Evolutionary conservation across 2,113 vertebrate species (phyloP), one percentile per base, ranked within the genome.

Genomic region (Psophia crepitans): DNA sequence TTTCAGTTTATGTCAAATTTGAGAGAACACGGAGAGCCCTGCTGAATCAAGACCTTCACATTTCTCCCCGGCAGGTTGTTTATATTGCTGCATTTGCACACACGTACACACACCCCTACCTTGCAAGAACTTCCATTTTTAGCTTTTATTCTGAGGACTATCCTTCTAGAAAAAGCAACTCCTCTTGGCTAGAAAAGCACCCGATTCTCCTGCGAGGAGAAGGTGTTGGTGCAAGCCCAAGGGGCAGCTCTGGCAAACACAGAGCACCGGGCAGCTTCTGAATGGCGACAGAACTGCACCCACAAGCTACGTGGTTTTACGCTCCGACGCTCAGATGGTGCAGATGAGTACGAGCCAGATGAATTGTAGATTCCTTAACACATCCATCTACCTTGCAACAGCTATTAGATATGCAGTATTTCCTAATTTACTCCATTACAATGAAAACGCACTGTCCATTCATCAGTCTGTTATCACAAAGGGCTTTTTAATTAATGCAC

Each of bases 61-160:
- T 51, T 92, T 90, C 91, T 79, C 85, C 49, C 22, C 60, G 54
- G 89, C 54, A 5, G 3, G 41, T 35, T 48, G 57, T 33, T 90
- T 68, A 30, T 37, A 39, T 80, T 69, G 13, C 15, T n/a, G n/a
- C n/a, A n/a, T n/a, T 35, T 66, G 71, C 33, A 58, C 77, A 63
- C 73, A 63, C 0, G 0, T 20, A 51, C 56, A 46, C 39, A 54
- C 22, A 35, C 8, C 30, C 30, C 44, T 28, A 66, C 64, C 64
- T 87, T 77, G 21, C 60, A 83, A 87, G 54, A 81, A 66, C 26
- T 63, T 63, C 76, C 46, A 70, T 16, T 84, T 93, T 90, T 54
- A 81, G 73, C 26, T 87, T 70, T 89, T 46, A 63, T 89, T 35
- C 65, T 27, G 70, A 58, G n/a, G 39, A 37, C 33, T 61, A 2